Evolutionary conservation across 2,113 vertebrate genomes (phyloP), one percentile per base, ranked within the genome.

Genomic region (Herpailurus yagouaroundi): DNA sequence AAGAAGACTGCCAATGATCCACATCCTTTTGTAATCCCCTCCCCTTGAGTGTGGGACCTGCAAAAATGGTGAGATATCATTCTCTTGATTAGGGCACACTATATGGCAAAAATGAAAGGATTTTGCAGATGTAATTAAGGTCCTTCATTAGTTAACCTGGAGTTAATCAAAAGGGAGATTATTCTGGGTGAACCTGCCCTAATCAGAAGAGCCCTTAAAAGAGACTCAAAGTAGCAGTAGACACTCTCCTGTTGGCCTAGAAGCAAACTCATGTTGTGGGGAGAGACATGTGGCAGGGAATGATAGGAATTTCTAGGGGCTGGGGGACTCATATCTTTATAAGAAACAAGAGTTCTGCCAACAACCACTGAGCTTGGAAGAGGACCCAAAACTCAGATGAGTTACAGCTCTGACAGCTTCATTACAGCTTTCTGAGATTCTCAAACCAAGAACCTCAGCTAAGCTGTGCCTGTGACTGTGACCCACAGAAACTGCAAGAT

Each of bases 201-300:
- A 68, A 90, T 25, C 25, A 68, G 60, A 95, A 71, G 81, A 77
- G 7, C 52, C n/a, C 50, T 94, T 87, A 41, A 88, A 96, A 90
- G 60, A 80, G 38, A 48, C 1, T 48, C 73, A 57, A 45, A 38
- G 15, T 31, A 81, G 29, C 36, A 89, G 60, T 7, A 60, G 27
- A 55, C 3, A 36, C 19, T 85, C 60, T 31, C 9, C 21, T 38
- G 18, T 27, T 57, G 66, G 25, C 29, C 69, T 55, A 41, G 9
- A 87, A 84, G 41, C 23, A 80, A 96, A 60, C n/a, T 31, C 63
- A 31, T 55, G 25, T 25, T 79, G 5, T 38, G 60, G 57, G 82
- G 11, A 68, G 1, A 63, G 14, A 7, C 83, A 38, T 0, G 0
- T 18, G 25, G 19, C 64, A 45, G 60, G 36, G 3, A 68, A 64